Evolutionary conservation across 2,888 invertebrate species (phyloP).

Genomic region (Dusona sp.): DNA sequence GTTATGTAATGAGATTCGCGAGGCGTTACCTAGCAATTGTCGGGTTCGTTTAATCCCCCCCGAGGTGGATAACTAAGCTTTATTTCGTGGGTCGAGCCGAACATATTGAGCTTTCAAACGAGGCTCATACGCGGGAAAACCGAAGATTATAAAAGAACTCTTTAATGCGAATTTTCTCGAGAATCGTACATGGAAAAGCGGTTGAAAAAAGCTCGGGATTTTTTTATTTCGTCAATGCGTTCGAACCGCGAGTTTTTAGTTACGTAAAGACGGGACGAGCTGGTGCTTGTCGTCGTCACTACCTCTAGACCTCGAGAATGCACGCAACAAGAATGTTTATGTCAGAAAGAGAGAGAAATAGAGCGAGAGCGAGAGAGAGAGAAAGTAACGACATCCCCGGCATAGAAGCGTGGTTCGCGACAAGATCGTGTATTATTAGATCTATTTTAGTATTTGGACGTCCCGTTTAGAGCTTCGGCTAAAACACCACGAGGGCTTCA

Average conservation of each 20-base stretch:
- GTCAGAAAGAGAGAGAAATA: constrained; percentile 16
- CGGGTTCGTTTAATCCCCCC: background rate
- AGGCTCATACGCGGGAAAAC: background rate
- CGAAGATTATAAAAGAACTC: constrained; percentile 4
- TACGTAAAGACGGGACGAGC: constrained; percentile 50
- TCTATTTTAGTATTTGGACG: constrained; percentile 68
- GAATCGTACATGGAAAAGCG: constrained; percentile 17
- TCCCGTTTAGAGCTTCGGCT: constrained; percentile 35
- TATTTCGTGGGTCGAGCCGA: constrained; percentile 1
- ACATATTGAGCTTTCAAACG: background rate
- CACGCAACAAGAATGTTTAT: constrained; percentile 42
- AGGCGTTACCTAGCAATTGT: constrained; percentile 13
- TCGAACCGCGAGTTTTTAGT: constrained; percentile 38
- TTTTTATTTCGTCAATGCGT: constrained; percentile 13
- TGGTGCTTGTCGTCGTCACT: constrained; percentile 39
- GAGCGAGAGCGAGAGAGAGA: constrained; percentile 11
- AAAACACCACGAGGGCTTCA: constrained; percentile 33
- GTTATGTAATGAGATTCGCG: constrained; percentile 23
- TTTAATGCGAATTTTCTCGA: constrained; percentile 44
- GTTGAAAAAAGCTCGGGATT: constrained; percentile 25
- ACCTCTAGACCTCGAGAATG: constrained; percentile 43
- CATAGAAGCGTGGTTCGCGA: constrained; percentile 28
- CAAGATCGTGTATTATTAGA: constrained; percentile 61
- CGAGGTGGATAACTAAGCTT: background rate
- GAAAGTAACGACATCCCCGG: constrained; percentile 25